Base-by-base conservation (phyloP, 2,113 vertebrate species). In the Morone chrysops region DNA sequence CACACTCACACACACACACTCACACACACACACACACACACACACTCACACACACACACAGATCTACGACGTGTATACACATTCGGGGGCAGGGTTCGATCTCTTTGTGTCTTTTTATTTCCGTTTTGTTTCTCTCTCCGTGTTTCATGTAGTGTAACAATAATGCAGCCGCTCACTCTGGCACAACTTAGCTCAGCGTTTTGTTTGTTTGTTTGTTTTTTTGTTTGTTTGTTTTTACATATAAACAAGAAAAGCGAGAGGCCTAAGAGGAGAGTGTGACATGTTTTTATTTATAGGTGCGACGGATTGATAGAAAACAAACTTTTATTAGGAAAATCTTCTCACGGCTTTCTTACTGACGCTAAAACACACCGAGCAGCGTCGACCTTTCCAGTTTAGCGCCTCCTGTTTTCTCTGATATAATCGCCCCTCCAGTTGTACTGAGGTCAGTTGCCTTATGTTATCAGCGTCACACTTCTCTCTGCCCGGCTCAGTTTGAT, bases 1-100 rank as follows among this genome's bases (percentile, higher is more conserved):
- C 65, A 75, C 86, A 80, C 73, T n/a, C n/a, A n/a, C n/a, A n/a
- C n/a, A n/a, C 62, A 57, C 65, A 67, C 57, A 75, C 79, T 53
- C 48, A 31, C 63, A 59, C 66, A 68, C 51, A 75, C 79, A 60
- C 48, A 54, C 20, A 10, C 53, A n/a, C 8, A n/a, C 20, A 22
- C 47, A 22, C 53, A 74, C 51, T 61, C 68, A 80, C 70, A 70
- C 70, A 73, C 70, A 75, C 65, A 75, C 86, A 80, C 73, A 83
- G 47, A 86, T 81, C 38, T 82, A 85, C 67, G 96, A 86, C 56
- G 84, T 71, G 68, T 40, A 75, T 73, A 87, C 89, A 86, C 70
- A 84, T 90, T 94, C 89, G 94, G 94, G 89, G 93, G 91, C 93
- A 93, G 94, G 93, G 94, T 94, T 31, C 74, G 73, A 90, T 91